Evolutionary conservation across 2,797 vertebrate genomes (phyloP).

Genomic region (Eremophila alpestris): DNA sequence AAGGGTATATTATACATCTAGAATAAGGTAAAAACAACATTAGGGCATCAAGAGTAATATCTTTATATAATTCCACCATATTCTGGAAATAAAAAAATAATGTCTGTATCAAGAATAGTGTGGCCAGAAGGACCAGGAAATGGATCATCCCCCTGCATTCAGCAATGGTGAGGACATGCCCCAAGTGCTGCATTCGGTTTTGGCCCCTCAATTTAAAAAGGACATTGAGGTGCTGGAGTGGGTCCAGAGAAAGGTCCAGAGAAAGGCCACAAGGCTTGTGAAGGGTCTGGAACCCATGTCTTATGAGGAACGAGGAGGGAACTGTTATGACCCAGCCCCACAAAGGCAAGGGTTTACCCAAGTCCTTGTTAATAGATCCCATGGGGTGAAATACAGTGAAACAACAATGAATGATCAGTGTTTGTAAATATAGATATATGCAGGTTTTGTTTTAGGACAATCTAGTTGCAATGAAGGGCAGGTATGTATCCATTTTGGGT

Average conservation of each 20-base stretch:
- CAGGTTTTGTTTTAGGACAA: not conserved
- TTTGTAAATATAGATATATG: not conserved
- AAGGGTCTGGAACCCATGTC: fast-evolving
- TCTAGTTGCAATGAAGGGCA: not conserved
- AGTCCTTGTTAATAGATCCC: not conserved
- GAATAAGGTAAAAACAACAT: fast-evolving
- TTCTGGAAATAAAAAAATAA: not conserved
- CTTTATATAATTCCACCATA: not conserved
- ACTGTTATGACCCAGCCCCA: fast-evolving
- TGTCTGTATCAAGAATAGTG: not conserved
- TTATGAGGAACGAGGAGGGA: fast-evolving
- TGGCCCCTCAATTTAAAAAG: not conserved
- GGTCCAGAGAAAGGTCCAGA: not conserved
- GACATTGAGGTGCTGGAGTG: fast-evolving
- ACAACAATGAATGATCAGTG: fast-evolving
- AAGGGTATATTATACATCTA: not conserved
- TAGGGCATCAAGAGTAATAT: not conserved
- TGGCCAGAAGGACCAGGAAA: not conserved
- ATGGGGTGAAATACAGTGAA: not conserved
- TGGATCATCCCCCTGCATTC: fast-evolving
- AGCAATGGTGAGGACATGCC: not conserved
- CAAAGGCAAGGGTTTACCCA: fast-evolving
- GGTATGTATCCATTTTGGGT: not conserved
- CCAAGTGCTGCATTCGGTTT: not conserved
- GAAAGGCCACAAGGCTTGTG: not conserved